Evolutionary conservation across 1,140 invertebrate genomes (phyloP).

Genomic region (Lepidurus apus): DNA sequence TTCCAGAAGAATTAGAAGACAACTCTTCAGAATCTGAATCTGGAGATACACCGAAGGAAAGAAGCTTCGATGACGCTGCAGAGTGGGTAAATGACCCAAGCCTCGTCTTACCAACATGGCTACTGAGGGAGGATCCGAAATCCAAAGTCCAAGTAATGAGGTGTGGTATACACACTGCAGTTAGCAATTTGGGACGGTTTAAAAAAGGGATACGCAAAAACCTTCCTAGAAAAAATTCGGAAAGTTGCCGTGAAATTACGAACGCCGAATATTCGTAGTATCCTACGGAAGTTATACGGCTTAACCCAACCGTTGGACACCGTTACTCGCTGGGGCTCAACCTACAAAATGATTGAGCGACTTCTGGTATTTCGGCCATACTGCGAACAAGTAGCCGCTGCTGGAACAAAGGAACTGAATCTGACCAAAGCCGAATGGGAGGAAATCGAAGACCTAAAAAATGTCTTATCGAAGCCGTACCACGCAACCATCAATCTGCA

Average conservation of each 20-base stretch:
- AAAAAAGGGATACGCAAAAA: no score
- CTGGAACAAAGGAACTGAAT: constrained; percentile 1
- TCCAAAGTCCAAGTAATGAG: neutral
- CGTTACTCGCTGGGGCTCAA: constrained; percentile 3
- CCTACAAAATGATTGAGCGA: constrained; percentile 5
- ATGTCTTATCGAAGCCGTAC: neutral
- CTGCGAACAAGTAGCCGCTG: constrained; percentile 3
- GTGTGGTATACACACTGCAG: no score
- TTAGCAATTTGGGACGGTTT: no score
- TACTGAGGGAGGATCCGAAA: neutral
- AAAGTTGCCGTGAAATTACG: constrained; percentile 1
- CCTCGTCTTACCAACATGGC: neutral
- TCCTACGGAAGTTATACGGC: neutral
- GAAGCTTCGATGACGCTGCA: neutral
- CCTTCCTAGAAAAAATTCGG: neutral
- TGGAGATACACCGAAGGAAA: neutral
- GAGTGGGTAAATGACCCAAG: constrained; percentile 4
- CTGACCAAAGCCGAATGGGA: constrained; percentile 4
- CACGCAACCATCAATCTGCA: neutral
- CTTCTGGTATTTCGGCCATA: constrained; percentile 5
- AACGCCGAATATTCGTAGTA: constrained; percentile 5
- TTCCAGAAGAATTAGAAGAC: constrained; percentile 6
- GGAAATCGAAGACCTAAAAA: neutral
- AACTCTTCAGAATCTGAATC: constrained; percentile 6
- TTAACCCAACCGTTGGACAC: neutral